These are phyloP conservation scores for Acleris holmiana DNA, from an alignment of 2,888 invertebrate species.

Conservation along the genomic window DNA sequence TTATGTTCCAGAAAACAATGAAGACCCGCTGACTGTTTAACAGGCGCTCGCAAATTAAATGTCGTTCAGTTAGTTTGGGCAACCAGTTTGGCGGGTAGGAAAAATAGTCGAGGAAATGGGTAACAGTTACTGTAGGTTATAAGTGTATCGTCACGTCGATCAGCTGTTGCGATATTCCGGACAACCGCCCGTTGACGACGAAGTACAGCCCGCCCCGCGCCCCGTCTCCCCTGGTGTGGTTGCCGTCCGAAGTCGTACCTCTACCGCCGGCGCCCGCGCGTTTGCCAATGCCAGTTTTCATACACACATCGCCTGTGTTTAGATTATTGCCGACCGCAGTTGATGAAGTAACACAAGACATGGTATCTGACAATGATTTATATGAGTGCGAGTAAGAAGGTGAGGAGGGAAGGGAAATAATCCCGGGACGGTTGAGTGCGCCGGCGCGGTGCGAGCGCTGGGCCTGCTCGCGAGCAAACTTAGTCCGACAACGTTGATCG, in stretches of 20 bases:
- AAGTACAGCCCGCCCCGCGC: not conserved
- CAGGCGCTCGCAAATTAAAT: not conserved
- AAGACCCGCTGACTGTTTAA: not conserved
- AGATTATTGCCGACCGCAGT: not conserved
- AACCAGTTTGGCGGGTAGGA: not conserved
- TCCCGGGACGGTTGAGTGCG: not conserved
- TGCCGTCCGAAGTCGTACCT: not conserved
- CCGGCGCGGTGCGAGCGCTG: not conserved
- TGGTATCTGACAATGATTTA: not conserved
- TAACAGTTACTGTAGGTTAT: conserved; percentile 5
- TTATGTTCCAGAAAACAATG: too few relatives aligned
- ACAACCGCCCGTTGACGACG: not conserved
- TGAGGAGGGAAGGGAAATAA: not conserved
- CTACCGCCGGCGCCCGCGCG: not conserved
- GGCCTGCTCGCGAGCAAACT: too few relatives aligned
- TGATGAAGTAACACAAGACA: not conserved
- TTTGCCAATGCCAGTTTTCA: not conserved
- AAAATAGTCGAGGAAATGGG: too few relatives aligned
- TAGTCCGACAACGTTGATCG: not conserved
- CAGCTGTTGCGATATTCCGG: conserved; percentile 8
- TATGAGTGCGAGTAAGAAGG: conserved; percentile 1
- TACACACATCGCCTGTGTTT: not conserved
- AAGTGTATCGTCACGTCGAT: conserved; percentile 1
- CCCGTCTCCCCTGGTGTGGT: not conserved
- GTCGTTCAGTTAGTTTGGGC: not conserved